Conservation (phyloP, 2,113 vertebrate genomes). For the Thalassarche chlororhynchos region DNA sequence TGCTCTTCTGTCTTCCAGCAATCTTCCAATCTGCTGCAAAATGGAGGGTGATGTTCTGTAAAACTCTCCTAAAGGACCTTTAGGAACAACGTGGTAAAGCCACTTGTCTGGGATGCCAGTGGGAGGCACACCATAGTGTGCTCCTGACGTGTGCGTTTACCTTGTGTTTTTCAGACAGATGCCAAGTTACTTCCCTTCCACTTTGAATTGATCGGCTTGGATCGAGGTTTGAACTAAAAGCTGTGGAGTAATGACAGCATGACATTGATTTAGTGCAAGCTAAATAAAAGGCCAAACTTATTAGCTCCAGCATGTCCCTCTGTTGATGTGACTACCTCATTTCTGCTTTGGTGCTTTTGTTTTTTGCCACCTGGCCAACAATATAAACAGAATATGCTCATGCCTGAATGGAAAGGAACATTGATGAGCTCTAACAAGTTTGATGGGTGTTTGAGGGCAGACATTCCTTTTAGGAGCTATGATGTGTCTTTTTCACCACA, state of each 20-base stretch:
- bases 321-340: not conserved
- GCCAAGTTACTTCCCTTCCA: not conserved
- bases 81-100: not conserved
- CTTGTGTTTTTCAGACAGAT: not conserved
- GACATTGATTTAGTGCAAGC: not conserved
- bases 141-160: rapidly evolving
- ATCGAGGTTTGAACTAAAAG: not conserved
- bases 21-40: not conserved
- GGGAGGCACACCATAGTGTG: not conserved
- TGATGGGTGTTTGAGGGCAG: not conserved
- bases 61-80: not conserved
- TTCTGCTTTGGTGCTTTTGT: not conserved
- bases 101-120: not conserved
- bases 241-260: not conserved
- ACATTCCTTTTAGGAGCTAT: not conserved
- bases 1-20: not conserved
- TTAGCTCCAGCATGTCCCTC: not conserved
- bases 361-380: not conserved
- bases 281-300: not conserved
- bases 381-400: not conserved
- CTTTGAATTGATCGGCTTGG: not conserved
- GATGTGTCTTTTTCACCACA: not conserved
- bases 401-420: not conserved
- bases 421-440: not conserved
- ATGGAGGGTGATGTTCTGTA: not conserved